Base-by-base conservation (phyloP, 2,113 vertebrate species). In the Globicephala melas region DNA sequence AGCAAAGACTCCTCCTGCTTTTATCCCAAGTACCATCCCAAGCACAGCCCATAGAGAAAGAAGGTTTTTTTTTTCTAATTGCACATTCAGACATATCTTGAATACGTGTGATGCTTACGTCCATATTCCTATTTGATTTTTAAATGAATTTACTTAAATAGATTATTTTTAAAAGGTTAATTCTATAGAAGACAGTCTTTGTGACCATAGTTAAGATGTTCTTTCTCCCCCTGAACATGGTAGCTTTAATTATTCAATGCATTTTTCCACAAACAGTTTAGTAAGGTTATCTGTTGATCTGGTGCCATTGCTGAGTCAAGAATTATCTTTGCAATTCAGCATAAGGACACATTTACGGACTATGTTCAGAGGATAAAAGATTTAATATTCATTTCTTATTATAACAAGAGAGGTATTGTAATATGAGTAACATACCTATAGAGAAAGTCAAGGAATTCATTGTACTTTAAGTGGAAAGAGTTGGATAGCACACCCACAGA, bases 401-500 rank as follows among this genome's bases (percentile, higher is more conserved):
- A 1, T 9, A 21, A 44, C 4, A 11, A 41, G n/a, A 12, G 33
- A 8, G 28, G 17, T 18, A 4, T 67, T 6, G 26, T 44, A 62
- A 58, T n/a, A 18, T 6, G 5, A 63, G 26, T 53, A 15, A 60
- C 10, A 1, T 28, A 14, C 15, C 79, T 77, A 1, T 3, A 26
- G 44, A 79, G 38, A 68, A 65, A 74, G 20, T 79, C 47, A 50
- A 50, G 20, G 71, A 60, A 44, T 63, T 23, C 33, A 2, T 28
- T 58, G 33, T 53, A 28, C 65, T 28, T 44, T 31, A 21, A 71
- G 23, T 18, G 38, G 44, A 28, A 65, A 47, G 7, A n/a, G 13
- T 8, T 1, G 12, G 5, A 6, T 1, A 23, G 10, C 25, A 18
- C 2, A 10, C 53, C 12, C 17, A 2, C 41, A 5, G 31, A n/a